These are phyloP conservation scores for Siniperca scherzeri DNA, from an alignment of 2,797 vertebrate genomes.

Conservation along the genomic window DNA sequence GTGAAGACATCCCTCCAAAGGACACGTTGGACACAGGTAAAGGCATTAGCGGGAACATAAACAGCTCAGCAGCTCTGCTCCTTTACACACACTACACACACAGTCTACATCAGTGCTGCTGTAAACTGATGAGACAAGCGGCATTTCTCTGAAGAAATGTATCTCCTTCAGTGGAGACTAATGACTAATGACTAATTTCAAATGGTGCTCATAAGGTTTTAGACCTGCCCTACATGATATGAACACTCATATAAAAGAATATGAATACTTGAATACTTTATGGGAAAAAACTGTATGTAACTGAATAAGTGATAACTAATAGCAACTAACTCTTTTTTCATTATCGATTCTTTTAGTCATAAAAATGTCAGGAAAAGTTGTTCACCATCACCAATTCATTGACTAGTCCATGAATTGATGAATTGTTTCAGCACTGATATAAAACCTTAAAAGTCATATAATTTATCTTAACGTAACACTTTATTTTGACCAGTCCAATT, in stretches of 20 bases:
- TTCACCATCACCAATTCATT: background rate
- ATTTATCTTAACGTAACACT: too few relatives aligned
- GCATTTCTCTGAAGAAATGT: constrained; percentile 1
- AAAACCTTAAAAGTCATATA: background rate
- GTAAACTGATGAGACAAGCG: background rate
- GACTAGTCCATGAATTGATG: background rate
- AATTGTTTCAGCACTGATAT: too few relatives aligned
- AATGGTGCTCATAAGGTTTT: constrained; percentile 6
- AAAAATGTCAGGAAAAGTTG: background rate
- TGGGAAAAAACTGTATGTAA: background rate
- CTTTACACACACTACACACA: background rate
- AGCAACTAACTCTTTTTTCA: too few relatives aligned
- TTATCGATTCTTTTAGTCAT: too few relatives aligned
- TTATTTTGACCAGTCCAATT: too few relatives aligned
- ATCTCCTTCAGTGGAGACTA: background rate
- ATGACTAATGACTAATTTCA: constrained; percentile 5
- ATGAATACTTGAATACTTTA: background rate
- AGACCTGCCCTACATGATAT: background rate
- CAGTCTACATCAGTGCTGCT: background rate
- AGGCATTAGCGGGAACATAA: constrained; percentile 58
- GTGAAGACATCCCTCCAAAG: constrained; percentile 47
- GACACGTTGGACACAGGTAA: constrained; percentile 63
- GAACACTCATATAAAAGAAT: background rate
- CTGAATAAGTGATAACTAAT: background rate
- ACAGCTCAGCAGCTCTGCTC: constrained; percentile 11